Evolutionary conservation across 1,140 invertebrate genomes (phyloP), one percentile per base, ranked within the genome.

Genomic region (Aporrectodea caliginosa): DNA sequence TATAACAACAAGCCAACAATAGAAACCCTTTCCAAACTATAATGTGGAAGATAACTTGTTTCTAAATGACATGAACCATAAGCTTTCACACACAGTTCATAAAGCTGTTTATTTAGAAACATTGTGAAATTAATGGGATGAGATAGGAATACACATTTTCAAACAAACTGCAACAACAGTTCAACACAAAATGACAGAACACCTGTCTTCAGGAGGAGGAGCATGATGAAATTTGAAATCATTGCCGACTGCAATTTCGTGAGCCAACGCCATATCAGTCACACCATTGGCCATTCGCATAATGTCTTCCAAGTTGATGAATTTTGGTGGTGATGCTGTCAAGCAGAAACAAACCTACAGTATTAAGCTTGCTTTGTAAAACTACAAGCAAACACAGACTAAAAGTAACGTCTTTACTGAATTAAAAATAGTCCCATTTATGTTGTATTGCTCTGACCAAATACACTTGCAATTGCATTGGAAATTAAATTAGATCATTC

Each of bases 201-300:
- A 93, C 92, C 91, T 93, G 83, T 93, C 92, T 84, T 92, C 91
- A 82, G 93, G 92, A 16, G 92, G 92, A 82, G 94, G 92, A 82
- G 93, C 90, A 82, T 93, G 93, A 86, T 96, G 91, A 73, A 98
- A 85, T 84, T 93, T 92, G 85, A 98, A 98, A 84, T 97, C 93
- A 81, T 93, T 92, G 88, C 98, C 93, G 34, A 98, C 92, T 2
- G 95, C 95, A 82, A 98, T 98, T 89, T 98, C 96, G 89, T 98
- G 96, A 2, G 95, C 95, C 16, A 98, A 87, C 29, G 92, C 92
- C 95, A 98, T 97, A 84, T 98, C 96, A 82, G 93, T 92, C 87
- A 98, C 93, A 33, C 94, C 93, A 87, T 94, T 93, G 0, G 95
- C 92, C 72, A 95, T 94, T 85, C 93, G 92, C 90, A 96, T 93